phyloP scores from a whole-genome alignment of 2,888 invertebrate genomes.

The Leptinotarsa rubiginosa region DNA sequence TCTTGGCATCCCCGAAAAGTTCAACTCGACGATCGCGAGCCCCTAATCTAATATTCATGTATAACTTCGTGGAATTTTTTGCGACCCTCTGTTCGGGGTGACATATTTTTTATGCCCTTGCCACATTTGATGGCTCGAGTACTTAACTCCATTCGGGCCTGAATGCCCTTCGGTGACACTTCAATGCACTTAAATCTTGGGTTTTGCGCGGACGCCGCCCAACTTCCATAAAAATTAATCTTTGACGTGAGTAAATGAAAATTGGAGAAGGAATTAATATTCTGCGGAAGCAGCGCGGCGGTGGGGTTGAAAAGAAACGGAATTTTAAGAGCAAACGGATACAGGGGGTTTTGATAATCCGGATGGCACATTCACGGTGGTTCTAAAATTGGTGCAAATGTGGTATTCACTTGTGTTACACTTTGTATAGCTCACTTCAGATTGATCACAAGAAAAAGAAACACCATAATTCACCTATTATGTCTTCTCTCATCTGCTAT shows the following conservation, averaged over 20 bases:
- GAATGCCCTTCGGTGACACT: constrained; percentile 48
- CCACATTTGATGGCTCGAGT: constrained; percentile 54
- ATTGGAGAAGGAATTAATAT: constrained; percentile 23
- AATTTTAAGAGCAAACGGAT: not conserved
- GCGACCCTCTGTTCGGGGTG: constrained; percentile 52
- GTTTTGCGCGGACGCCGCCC: constrained; percentile 13
- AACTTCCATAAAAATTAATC: constrained; percentile 26
- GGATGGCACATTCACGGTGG: too few relatives aligned
- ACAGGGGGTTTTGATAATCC: not conserved
- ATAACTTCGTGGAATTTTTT: constrained; percentile 55
- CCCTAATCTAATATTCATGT: constrained; percentile 60
- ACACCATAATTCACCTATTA: too few relatives aligned
- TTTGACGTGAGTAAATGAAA: constrained; percentile 23
- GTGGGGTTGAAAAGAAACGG: constrained; percentile 9
- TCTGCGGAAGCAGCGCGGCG: not conserved
- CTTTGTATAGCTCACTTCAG: too few relatives aligned
- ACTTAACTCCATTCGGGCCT: constrained; percentile 53
- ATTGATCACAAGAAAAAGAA: too few relatives aligned
- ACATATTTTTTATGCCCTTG: constrained; percentile 54
- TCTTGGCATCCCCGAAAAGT: constrained; percentile 36
- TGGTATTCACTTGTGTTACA: too few relatives aligned
- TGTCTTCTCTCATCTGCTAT: too few relatives aligned
- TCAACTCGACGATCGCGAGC: constrained; percentile 43
- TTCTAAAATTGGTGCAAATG: too few relatives aligned
- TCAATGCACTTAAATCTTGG: constrained; percentile 50